Percentiles rank a stretch among this genome's conserved stretches.
Conservation (phyloP, 2,797 vertebrate genomes). For the Mycteria americana region DNA sequence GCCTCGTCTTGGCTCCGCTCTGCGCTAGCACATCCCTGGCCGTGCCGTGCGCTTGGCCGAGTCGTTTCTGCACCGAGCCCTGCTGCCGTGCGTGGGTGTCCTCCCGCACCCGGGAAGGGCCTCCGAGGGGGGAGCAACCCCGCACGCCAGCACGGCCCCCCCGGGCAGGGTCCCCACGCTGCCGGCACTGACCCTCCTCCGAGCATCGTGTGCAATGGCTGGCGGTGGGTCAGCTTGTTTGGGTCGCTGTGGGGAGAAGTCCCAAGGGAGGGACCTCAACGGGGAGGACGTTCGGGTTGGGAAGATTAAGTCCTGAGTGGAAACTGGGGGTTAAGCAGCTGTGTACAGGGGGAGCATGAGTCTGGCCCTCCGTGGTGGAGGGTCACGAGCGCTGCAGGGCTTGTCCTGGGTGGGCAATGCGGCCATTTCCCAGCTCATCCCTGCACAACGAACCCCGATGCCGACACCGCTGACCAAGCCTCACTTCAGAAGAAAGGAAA, state of each 20-base stretch:
- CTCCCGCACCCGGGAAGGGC: background rate
- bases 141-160: background rate
- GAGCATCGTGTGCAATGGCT: fast-evolving
- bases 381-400: background rate
- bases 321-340: background rate
- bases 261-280: fast-evolving
- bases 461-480: background rate
- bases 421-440: background rate
- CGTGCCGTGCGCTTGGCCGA: background rate
- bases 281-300: fast-evolving
- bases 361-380: background rate
- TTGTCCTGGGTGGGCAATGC: background rate
- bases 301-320: background rate
- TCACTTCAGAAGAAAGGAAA: background rate
- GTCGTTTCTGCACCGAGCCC: background rate
- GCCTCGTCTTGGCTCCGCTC: constrained; percentile 19
- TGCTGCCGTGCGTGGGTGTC: background rate
- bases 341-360: fast-evolving
- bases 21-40: constrained; percentile 2
- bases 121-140: fast-evolving
- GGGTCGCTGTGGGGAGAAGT: background rate
- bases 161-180: background rate
- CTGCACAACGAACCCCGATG: fast-evolving
- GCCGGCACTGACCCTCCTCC: background rate
- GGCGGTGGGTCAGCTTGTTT: background rate